Conservation (phyloP, 2,113 vertebrate genomes). For the Clarias gariepinus region DNA sequence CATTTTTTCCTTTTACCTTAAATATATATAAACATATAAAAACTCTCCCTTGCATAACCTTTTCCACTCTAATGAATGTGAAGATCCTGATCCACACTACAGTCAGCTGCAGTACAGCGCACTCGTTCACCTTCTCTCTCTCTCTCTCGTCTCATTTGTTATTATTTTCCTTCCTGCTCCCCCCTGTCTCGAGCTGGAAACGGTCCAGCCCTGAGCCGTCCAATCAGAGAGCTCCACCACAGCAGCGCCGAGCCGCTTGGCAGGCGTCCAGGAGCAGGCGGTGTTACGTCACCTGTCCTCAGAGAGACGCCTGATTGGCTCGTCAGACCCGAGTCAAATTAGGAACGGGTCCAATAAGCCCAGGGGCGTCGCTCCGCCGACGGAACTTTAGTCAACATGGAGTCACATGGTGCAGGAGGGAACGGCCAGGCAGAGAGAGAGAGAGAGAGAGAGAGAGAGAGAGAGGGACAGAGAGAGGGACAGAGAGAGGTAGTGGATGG, state of each 20-base stretch:
- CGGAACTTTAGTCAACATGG: constrained; percentile 52
- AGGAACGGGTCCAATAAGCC: constrained; percentile 61
- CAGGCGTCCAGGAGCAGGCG: constrained; percentile 55
- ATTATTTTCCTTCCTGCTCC: constrained; percentile 53
- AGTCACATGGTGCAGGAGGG: constrained; percentile 45
- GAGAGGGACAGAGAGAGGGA: constrained; percentile 11
- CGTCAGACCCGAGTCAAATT: constrained; percentile 63
- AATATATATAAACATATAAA: no score
- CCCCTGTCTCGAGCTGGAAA: constrained; percentile 59
- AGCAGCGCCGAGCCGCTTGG: constrained; percentile 63
- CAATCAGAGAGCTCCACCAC: constrained; percentile 65
- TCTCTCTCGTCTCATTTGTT: constrained; percentile 48
- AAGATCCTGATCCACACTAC: not conserved
- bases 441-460: constrained; percentile 17
- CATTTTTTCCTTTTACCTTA: no score
- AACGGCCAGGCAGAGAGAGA: constrained; percentile 7
- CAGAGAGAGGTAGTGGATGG: not conserved
- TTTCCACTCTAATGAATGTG: not conserved
- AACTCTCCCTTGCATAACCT: not conserved
- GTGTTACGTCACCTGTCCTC: constrained; percentile 65
- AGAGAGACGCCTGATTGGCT: constrained; percentile 54
- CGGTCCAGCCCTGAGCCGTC: constrained; percentile 53
- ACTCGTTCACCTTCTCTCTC: not conserved
- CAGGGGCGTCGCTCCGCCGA: constrained; percentile 44
- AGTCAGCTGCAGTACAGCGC: not conserved